Conservation (phyloP, 2,888 invertebrate species). For the Orthosia gracilis region DNA sequence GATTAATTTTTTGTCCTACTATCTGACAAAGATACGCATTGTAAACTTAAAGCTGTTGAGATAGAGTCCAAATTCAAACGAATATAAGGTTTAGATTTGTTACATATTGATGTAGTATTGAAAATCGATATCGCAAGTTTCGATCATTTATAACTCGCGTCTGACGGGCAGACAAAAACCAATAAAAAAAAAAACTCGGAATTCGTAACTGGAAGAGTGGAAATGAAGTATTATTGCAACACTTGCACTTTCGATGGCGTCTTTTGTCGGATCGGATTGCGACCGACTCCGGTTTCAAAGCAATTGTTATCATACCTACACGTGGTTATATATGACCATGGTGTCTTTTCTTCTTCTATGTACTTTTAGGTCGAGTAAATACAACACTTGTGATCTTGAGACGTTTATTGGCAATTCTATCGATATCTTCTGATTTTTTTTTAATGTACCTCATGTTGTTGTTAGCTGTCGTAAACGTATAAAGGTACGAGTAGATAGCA, state of each 20-base stretch:
- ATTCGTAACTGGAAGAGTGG: slow-evolving; percentile 83
- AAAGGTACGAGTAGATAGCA: background rate
- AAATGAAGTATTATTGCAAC: slow-evolving; percentile 90
- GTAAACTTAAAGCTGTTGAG: background rate
- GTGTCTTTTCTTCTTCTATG: slow-evolving; percentile 22
- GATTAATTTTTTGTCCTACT: slow-evolving; percentile 70
- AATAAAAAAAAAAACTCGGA: slow-evolving; percentile 85
- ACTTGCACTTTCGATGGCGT: slow-evolving; percentile 90
- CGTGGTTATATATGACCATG: slow-evolving; percentile 60
- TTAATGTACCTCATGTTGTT: background rate
- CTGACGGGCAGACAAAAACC: slow-evolving; percentile 88
- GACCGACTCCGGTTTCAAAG: slow-evolving; percentile 74
- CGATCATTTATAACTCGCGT: slow-evolving; percentile 90
- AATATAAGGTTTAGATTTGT: slow-evolving; percentile 52
- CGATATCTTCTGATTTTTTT: slow-evolving; percentile 11
- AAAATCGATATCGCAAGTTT: slow-evolving; percentile 87
- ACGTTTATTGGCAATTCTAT: slow-evolving; percentile 14
- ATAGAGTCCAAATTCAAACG: slow-evolving; percentile 65
- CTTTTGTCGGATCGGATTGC: slow-evolving; percentile 79
- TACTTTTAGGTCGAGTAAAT: slow-evolving; percentile 22
- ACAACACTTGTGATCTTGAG: slow-evolving; percentile 21
- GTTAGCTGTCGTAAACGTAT: slow-evolving; percentile 7
- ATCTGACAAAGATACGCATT: background rate
- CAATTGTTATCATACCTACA: slow-evolving; percentile 70
- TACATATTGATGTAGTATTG: slow-evolving; percentile 70